Evolutionary conservation across 2,113 vertebrate species (phyloP).

Genomic region (crab-eating macaque (Macaca fascicularis)): DNA sequence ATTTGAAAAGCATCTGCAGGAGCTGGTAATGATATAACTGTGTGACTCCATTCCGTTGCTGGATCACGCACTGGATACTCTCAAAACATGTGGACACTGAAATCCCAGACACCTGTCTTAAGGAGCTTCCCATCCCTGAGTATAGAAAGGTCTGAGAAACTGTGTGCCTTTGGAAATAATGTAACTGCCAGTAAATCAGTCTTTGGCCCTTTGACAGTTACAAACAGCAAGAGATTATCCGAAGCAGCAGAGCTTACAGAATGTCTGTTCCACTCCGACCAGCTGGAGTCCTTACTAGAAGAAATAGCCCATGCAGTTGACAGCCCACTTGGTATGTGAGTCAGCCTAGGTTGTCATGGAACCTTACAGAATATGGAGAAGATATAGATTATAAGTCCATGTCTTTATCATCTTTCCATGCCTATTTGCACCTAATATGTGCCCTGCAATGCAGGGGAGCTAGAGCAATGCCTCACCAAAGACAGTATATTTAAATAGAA

Average conservation of each 20-base stretch:
- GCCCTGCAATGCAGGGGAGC: neutral
- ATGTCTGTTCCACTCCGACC: neutral
- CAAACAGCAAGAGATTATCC: conserved; percentile 47
- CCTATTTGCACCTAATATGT: neutral
- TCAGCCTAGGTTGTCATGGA: neutral
- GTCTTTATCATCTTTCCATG: neutral
- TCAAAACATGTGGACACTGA: neutral
- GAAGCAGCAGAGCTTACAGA: conserved; percentile 48
- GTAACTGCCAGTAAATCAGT: conserved; percentile 21
- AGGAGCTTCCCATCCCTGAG: neutral
- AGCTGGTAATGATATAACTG: neutral
- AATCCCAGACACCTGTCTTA: neutral
- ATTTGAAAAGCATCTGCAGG: neutral
- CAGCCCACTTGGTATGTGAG: neutral
- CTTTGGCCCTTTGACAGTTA: conserved; percentile 3
- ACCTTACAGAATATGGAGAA: neutral
- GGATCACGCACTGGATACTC: neutral
- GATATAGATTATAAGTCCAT: neutral
- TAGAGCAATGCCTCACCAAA: neutral
- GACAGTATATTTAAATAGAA: neutral
- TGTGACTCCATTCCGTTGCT: neutral
- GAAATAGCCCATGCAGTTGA: neutral
- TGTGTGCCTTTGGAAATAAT: neutral
- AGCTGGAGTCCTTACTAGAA: neutral
- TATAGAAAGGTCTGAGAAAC: conserved; percentile 1